Conservation (phyloP, 2,113 vertebrate genomes). For the Nibea albiflora region DNA sequence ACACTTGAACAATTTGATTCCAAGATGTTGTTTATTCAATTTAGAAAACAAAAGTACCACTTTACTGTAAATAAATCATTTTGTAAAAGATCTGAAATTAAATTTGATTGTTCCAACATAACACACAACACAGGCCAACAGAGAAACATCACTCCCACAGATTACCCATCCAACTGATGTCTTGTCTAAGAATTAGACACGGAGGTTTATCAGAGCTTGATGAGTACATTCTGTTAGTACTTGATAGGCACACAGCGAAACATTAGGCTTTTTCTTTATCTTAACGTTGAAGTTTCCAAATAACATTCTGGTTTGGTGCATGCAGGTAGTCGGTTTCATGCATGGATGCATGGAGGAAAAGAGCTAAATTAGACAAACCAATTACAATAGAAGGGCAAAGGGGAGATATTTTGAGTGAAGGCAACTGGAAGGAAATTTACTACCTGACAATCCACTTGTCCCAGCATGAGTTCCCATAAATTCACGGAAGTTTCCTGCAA, state of each 20-base stretch:
- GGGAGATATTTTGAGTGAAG: slow-evolving; percentile 53
- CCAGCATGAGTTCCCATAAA: slow-evolving; percentile 87
- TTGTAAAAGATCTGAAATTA: not conserved
- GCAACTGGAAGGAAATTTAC: slow-evolving; percentile 79
- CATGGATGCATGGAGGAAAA: slow-evolving; percentile 54
- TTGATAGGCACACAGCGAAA: slow-evolving; percentile 29
- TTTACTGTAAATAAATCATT: not conserved
- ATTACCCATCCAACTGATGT: slow-evolving; percentile 1
- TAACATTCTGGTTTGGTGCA: slow-evolving; percentile 36
- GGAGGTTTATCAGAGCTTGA: slow-evolving; percentile 15
- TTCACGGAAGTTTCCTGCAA: slow-evolving; percentile 88
- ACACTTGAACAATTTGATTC: not conserved
- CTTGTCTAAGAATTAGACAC: slow-evolving; percentile 8
- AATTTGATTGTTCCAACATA: not conserved
- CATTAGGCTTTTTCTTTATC: slow-evolving; percentile 1
- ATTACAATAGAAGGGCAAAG: slow-evolving; percentile 53
- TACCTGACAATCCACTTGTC: slow-evolving; percentile 86
- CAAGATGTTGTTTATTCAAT: not conserved
- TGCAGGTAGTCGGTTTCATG: slow-evolving; percentile 57
- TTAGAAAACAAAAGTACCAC: not conserved
- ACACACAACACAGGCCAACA: not conserved
- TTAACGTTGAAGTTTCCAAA: not conserved
- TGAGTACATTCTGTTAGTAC: slow-evolving; percentile 59
- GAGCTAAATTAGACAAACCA: slow-evolving; percentile 50
- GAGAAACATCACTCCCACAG: slow-evolving; percentile 8